Evolutionary conservation across 2,888 invertebrate species (phyloP).

Genomic region (Tyria jacobaeae): DNA sequence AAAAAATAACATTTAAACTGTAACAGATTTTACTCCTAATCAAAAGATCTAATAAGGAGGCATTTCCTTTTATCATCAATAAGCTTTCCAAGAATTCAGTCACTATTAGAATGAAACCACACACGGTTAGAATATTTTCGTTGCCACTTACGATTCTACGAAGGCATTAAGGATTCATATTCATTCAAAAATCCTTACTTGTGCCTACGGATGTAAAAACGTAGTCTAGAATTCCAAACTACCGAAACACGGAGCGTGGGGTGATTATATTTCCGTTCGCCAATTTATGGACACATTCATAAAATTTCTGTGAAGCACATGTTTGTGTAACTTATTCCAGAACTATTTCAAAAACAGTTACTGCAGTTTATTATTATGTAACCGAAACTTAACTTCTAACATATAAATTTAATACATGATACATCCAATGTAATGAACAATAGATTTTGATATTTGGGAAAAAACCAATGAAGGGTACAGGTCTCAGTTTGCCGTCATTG

Average conservation of each 20-base stretch:
- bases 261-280: constrained; percentile 61
- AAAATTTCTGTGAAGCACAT: too few relatives aligned
- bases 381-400: too few relatives aligned
- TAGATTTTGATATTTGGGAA: too few relatives aligned
- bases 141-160: too few relatives aligned
- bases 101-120: neutral
- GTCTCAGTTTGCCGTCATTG: too few relatives aligned
- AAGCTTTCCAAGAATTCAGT: neutral
- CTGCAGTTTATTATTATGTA: too few relatives aligned
- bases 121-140: too few relatives aligned
- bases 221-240: constrained; percentile 46
- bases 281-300: constrained; percentile 37
- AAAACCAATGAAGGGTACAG: too few relatives aligned
- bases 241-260: constrained; percentile 46
- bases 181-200: neutral
- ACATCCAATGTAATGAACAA: too few relatives aligned
- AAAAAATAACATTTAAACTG: too few relatives aligned
- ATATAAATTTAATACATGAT: too few relatives aligned
- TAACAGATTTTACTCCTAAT: neutral
- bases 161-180: neutral
- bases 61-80: neutral
- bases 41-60: neutral
- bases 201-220: neutral
- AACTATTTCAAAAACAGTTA: neutral
- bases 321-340: neutral